Evolutionary conservation across 2,113 vertebrate genomes (phyloP), one percentile per base, ranked within the genome.

Genomic region (Cercopithecus mona): DNA sequence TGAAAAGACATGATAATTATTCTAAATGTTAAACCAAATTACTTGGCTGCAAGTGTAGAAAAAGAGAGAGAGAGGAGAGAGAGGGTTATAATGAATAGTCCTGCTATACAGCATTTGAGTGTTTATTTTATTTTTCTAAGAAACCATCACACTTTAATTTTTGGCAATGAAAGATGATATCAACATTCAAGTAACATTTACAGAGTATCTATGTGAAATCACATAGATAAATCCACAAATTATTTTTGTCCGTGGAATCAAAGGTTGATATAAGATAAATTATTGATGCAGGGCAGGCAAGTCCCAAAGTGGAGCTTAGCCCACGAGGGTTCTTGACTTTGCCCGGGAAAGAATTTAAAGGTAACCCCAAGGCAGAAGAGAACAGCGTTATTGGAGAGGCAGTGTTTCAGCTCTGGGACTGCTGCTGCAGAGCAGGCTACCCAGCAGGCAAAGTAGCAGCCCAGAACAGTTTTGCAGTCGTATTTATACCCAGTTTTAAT

Each of bases 21-120:
- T 94, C 22, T 93, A 89, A 78, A 96, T 87, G 72, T 97, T 90
- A 94, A 94, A 64, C 90, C 81, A 93, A 73, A 95, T 96, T 88
- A 91, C 72, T 96, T 92, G 82, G 78, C 64, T 88, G 16, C 40
- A 78, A 76, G 55, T 57, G 6, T 68, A 59, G 66, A 66, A 83
- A 66, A 16, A 76, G 5, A 5, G 59, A 27, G 23, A 27, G 23
- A 55, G 81, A 23, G 23, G 32, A 81, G 17, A 40, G 5, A 27
- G 32, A 52, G 18, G 70, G 9, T 16, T 68, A 2, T 43, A 59
- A 43, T 40, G 82, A 70, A 88, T 70, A 43, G 35, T 88, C 59
- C n/a, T 95, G 2, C 59, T 96, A n/a, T 87, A n/a, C 17, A 94
- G 57, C 17, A 12, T 85, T 97, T 64, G 35, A 95, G 9, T 86